These are phyloP conservation scores for Ceramica pisi DNA, from an alignment of 2,888 invertebrate genomes.

Conservation along the genomic window DNA sequence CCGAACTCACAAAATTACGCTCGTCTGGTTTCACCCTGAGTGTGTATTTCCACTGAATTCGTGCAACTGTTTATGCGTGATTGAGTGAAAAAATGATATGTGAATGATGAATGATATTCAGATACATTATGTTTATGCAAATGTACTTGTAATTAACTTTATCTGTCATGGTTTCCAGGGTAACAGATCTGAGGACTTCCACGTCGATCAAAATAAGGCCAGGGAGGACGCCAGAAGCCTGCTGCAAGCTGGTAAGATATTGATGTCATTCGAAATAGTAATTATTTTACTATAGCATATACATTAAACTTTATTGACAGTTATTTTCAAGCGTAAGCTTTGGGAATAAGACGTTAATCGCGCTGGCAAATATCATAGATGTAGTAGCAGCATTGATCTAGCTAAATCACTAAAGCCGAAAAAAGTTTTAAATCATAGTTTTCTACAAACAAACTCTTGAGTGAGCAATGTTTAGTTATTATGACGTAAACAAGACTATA, in stretches of 20 bases:
- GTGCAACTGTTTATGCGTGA: too few species aligned
- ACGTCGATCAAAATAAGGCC: conserved; percentile 93
- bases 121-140: not conserved
- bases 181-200: conserved; percentile 95
- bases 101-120: too few species aligned
- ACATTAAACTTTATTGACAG: not conserved
- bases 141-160: not conserved
- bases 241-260: conserved; percentile 93
- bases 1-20: too few species aligned
- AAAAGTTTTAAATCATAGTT: not conserved
- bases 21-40: too few species aligned
- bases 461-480: not conserved
- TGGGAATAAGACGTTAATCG: not conserved
- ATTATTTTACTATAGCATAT: not conserved
- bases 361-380: not conserved
- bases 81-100: too few species aligned
- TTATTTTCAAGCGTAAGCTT: not conserved
- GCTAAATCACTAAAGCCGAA: not conserved
- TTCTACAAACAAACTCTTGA: not conserved
- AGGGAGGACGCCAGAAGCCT: conserved; percentile 95
- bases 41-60: too few species aligned
- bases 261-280: not conserved
- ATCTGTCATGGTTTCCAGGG: conserved; percentile 86
- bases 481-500: too few species aligned
- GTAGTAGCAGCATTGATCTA: not conserved